Evolutionary conservation across 2,797 vertebrate genomes (phyloP).

Genomic region (Vespertilio murinus): DNA sequence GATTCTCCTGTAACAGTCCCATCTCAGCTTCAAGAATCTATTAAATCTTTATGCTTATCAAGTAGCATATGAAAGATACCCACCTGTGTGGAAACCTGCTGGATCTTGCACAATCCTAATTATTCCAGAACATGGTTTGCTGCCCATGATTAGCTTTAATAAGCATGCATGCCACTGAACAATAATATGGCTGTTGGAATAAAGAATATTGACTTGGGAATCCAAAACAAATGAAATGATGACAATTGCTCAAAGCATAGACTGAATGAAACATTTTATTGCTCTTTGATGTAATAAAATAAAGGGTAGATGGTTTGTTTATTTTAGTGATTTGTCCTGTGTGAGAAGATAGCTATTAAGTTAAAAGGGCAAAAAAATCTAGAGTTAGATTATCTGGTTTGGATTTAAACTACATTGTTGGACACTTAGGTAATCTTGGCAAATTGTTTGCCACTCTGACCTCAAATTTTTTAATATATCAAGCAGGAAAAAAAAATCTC

Average conservation of each 20-base stretch:
- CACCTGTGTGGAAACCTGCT: neutral
- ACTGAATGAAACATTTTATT: neutral
- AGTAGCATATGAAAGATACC: neutral
- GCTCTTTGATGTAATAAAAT: neutral
- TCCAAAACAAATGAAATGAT: neutral
- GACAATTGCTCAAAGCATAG: neutral
- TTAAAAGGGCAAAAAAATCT: neutral
- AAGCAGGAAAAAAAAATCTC: neutral
- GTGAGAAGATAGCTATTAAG: neutral
- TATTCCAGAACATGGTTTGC: neutral
- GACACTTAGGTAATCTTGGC: neutral
- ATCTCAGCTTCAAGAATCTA: neutral
- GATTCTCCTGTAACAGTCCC: neutral
- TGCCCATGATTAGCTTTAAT: neutral
- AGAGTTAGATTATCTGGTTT: neutral
- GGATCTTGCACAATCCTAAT: neutral
- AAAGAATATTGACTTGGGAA: neutral
- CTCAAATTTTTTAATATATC: neutral
- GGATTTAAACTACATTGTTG: neutral
- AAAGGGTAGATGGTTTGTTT: neutral
- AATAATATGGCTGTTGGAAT: neutral
- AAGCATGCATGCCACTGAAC: neutral
- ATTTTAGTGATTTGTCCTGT: neutral
- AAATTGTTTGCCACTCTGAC: neutral
- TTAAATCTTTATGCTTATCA: neutral